Evolutionary conservation across 2,888 invertebrate species (phyloP).

Genomic region (Acrobasis suavella): DNA sequence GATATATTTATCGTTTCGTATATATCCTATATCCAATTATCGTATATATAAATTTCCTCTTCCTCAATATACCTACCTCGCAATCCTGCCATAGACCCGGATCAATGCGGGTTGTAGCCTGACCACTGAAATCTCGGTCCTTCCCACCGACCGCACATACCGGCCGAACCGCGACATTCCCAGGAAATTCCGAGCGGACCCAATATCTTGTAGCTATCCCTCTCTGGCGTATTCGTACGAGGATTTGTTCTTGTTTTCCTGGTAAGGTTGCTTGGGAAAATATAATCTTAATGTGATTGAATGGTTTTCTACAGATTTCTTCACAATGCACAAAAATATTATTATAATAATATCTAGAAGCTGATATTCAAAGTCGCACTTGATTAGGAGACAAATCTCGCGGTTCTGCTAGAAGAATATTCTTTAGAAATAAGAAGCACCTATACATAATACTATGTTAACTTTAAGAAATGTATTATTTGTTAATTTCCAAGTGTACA

Average conservation of each 20-base stretch:
- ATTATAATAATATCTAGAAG: too few species aligned
- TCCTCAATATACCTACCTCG: background rate
- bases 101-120: conserved; percentile 54
- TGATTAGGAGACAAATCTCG: too few species aligned
- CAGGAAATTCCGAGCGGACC: conserved; percentile 60
- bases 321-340: too few species aligned
- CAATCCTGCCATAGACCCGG: conserved; percentile 42
- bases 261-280: background rate
- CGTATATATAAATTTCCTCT: background rate
- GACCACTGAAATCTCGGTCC: conserved; percentile 71
- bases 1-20: background rate
- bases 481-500: too few species aligned
- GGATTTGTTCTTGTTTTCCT: conserved; percentile 28
- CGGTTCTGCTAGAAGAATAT: too few species aligned
- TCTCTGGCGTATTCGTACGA: conserved; percentile 38
- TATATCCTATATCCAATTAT: background rate
- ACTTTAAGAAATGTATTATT: too few species aligned
- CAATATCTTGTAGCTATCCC: conserved; percentile 46
- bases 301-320: too few species aligned
- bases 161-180: conserved; percentile 57
- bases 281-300: background rate
- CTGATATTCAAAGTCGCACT: too few species aligned
- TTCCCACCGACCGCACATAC: conserved; percentile 66
- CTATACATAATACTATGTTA: too few species aligned
- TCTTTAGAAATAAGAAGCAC: too few species aligned